Conservation (phyloP, 2,888 invertebrate genomes). For the Acanthoscelides obtectus region DNA sequence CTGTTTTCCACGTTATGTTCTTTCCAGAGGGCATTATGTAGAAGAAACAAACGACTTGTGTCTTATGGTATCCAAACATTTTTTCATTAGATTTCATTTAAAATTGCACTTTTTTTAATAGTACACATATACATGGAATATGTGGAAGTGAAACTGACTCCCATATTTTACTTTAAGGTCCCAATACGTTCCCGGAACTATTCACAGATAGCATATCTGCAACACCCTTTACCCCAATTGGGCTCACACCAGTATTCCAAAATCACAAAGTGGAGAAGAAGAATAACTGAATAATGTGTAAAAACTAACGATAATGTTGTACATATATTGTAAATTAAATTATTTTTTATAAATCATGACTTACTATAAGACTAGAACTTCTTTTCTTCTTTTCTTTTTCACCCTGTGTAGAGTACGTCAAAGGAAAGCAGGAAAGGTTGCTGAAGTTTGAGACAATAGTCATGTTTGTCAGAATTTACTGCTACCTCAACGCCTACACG, state of each 20-base stretch:
- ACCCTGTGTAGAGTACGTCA: not conserved
- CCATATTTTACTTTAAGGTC: not conserved
- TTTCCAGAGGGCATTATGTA: too few species aligned
- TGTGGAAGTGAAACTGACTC: not conserved
- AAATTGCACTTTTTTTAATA: too few species aligned
- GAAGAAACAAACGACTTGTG: too few species aligned
- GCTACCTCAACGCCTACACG: too few species aligned
- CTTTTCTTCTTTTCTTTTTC: not conserved
- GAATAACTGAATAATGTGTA: not conserved
- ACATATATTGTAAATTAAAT: not conserved
- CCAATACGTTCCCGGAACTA: not conserved
- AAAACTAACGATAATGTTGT: not conserved
- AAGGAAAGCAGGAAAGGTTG: not conserved
- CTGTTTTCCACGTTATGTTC: too few species aligned
- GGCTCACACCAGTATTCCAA: not conserved
- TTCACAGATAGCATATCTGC: not conserved
- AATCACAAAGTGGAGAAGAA: not conserved
- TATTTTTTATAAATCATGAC: not conserved
- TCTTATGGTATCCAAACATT: too few species aligned
- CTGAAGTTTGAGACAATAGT: too few species aligned
- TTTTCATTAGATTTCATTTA: too few species aligned
- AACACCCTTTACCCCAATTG: not conserved
- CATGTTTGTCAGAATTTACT: too few species aligned
- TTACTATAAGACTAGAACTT: not conserved
- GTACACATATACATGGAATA: too few species aligned